Conservation (phyloP, 1,140 invertebrate genomes). For the Apis laboriosa region DNA sequence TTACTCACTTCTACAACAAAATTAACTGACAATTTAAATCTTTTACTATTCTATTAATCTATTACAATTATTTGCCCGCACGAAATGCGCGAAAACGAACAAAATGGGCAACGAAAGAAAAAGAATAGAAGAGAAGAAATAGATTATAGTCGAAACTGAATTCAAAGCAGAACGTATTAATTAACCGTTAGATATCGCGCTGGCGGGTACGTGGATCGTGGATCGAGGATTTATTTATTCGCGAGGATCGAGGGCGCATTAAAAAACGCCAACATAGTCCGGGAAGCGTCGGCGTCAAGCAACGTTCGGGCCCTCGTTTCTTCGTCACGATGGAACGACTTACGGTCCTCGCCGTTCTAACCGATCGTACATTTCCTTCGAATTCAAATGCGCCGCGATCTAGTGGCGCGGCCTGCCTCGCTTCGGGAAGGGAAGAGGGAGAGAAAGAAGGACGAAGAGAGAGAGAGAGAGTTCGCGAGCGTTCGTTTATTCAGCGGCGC, state of each 20-base stretch:
- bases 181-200: constrained; percentile 42
- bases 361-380: constrained; percentile 65
- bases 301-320: constrained; percentile 31
- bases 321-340: constrained; percentile 55
- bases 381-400: constrained; percentile 71
- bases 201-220: not conserved
- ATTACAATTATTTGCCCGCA: too few species aligned
- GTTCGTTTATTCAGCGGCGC: constrained; percentile 57
- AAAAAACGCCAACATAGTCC: constrained; percentile 36
- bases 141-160: too few species aligned
- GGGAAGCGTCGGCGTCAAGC: constrained; percentile 45
- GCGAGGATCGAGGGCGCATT: constrained; percentile 25
- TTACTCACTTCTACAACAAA: too few species aligned
- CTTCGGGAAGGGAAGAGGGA: not conserved
- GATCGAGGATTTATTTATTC: constrained; percentile 36
- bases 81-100: too few species aligned
- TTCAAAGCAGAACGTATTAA: constrained; percentile 9
- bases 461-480: constrained; percentile 42
- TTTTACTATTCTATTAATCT: too few species aligned
- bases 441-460: not conserved
- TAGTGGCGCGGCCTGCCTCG: constrained; percentile 57
- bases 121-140: too few species aligned
- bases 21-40: too few species aligned
- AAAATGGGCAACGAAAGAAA: too few species aligned
- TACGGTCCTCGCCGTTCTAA: constrained; percentile 47